phyloP scores from a whole-genome alignment of 2,888 invertebrate species.

The Polymixis lichenea region DNA sequence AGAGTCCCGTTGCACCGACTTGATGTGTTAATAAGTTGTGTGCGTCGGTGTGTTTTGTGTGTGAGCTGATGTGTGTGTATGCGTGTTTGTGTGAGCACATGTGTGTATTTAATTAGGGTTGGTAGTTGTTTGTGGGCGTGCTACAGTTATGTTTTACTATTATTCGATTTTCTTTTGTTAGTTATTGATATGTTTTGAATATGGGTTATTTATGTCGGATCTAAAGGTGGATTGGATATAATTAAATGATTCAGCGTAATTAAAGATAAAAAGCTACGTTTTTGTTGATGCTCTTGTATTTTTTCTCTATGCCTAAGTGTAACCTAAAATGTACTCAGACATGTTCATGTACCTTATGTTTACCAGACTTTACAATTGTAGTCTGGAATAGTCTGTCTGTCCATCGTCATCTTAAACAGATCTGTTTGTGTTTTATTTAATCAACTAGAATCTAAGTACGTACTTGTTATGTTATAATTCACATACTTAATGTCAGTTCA shows the following conservation, averaged over 20 bases:
- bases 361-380: too few species aligned
- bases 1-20: slow-evolving; percentile 78
- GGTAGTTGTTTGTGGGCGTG: slow-evolving; percentile 68
- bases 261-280: background rate
- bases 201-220: slow-evolving; percentile 50
- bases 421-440: background rate
- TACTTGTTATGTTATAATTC: background rate
- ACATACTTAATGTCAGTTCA: background rate
- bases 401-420: too few species aligned
- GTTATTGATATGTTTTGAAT: slow-evolving; percentile 64
- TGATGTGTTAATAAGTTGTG: slow-evolving; percentile 83
- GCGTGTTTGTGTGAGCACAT: slow-evolving; percentile 45
- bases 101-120: slow-evolving; percentile 75
- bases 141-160: slow-evolving; percentile 61
- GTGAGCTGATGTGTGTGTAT: slow-evolving; percentile 56
- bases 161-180: slow-evolving; percentile 61
- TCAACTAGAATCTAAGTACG: background rate
- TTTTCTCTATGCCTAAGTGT: background rate
- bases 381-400: background rate
- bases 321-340: background rate
- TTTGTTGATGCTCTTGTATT: background rate
- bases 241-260: slow-evolving; percentile 50
- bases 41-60: slow-evolving; percentile 72
- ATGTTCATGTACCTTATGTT: background rate
- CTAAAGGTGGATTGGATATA: slow-evolving; percentile 24